Evolutionary conservation across 2,888 invertebrate genomes (phyloP).

Genomic region (Anodontia alba): DNA sequence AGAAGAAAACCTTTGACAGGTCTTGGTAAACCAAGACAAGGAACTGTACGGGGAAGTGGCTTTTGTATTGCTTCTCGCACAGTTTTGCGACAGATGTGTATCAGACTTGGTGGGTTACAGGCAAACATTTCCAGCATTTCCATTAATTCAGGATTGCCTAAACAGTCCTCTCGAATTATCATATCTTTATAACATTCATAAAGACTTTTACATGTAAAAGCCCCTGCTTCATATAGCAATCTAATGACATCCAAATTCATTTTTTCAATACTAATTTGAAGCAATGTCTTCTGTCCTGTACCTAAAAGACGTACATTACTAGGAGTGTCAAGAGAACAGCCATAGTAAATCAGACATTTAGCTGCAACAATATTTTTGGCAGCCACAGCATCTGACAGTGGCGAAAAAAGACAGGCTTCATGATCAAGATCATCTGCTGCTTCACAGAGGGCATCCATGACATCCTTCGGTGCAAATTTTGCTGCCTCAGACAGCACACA

Average conservation of each 20-base stretch:
- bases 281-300: slow-evolving; percentile 29
- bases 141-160: slow-evolving; percentile 35
- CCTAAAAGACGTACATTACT: slow-evolving; percentile 27
- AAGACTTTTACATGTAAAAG: slow-evolving; percentile 33
- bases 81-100: slow-evolving; percentile 32
- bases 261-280: slow-evolving; percentile 34
- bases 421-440: slow-evolving; percentile 48
- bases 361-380: slow-evolving; percentile 44
- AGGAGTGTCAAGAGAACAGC: slow-evolving; percentile 41
- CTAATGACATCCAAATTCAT: slow-evolving; percentile 48
- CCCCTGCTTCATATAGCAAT: slow-evolving; percentile 46
- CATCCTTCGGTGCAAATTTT: slow-evolving; percentile 26
- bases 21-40: slow-evolving; percentile 35
- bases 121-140: slow-evolving; percentile 31
- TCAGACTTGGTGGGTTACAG: slow-evolving; percentile 37
- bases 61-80: slow-evolving; percentile 24
- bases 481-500: slow-evolving; percentile 48
- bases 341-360: slow-evolving; percentile 42
- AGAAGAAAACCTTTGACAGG: slow-evolving; percentile 45
- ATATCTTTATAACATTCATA: slow-evolving; percentile 22
- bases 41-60: slow-evolving; percentile 34
- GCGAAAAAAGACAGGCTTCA: slow-evolving; percentile 34
- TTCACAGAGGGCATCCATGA: slow-evolving; percentile 33
- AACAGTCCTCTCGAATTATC: slow-evolving; percentile 30
- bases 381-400: slow-evolving; percentile 42